phyloP scores from a whole-genome alignment of 2,113 vertebrate genomes.

The Calypte anna region DNA sequence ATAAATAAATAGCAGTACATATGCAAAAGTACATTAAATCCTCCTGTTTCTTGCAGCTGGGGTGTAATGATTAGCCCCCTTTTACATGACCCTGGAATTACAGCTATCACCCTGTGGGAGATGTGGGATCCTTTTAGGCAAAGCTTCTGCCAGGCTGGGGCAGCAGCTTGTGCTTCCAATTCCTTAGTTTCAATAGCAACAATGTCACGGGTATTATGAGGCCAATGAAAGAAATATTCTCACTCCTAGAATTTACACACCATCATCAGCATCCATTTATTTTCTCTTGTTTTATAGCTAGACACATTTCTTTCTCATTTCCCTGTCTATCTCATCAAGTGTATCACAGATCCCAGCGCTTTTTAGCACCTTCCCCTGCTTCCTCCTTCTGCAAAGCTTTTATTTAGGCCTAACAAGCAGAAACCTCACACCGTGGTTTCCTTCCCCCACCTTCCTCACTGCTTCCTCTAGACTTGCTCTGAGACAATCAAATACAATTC shows the following conservation, averaged over 20 bases:
- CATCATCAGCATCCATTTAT: constrained; percentile 11
- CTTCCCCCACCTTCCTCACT: not conserved
- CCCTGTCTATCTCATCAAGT: not conserved
- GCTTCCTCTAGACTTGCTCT: not conserved
- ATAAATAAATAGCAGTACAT: accelerated
- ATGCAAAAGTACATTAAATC: not conserved
- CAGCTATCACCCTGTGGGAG: not conserved
- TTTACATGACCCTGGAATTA: not conserved
- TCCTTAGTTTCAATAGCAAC: constrained; percentile 35
- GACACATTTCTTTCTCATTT: constrained; percentile 46
- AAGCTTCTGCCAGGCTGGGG: not conserved
- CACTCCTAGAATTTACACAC: constrained; percentile 28
- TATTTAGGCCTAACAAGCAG: not conserved
- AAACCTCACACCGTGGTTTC: not conserved
- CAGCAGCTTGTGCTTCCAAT: not conserved
- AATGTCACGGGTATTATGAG: not conserved
- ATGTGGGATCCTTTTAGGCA: not conserved
- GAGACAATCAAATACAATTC: not conserved
- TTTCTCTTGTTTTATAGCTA: not conserved
- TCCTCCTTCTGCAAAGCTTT: not conserved
- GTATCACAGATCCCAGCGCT: not conserved
- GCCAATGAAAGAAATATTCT: constrained; percentile 52
- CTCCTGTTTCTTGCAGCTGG: not conserved
- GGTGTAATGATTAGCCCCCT: not conserved
- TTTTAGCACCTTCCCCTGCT: not conserved